phyloP scores from a whole-genome alignment of 2,888 invertebrate species.

The Cheilosia urbana region DNA sequence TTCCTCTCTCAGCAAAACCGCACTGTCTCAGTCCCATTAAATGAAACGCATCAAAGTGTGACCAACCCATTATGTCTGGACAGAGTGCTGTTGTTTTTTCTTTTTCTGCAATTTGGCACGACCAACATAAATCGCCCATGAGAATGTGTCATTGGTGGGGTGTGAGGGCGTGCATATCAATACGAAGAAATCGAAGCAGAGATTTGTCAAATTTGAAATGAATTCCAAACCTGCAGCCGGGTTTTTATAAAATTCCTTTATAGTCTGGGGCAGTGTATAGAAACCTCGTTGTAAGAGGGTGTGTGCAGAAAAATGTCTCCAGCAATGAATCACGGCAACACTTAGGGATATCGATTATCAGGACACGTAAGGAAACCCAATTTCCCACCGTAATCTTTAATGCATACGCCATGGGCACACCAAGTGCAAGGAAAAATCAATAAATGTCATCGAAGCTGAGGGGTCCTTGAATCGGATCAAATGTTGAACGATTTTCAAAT shows the following conservation, averaged over 20 bases:
- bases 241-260: background rate
- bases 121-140: conserved; percentile 6
- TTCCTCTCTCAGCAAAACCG: conserved; percentile 1
- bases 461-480: background rate
- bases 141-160: no score
- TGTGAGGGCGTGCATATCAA: background rate
- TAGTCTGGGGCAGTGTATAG: background rate
- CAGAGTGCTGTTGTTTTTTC: background rate
- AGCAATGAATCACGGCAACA: conserved; percentile 24
- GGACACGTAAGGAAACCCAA: background rate
- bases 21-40: background rate
- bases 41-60: conserved; percentile 13
- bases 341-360: conserved; percentile 38
- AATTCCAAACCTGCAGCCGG: background rate
- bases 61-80: conserved; percentile 4
- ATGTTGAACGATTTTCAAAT: background rate
- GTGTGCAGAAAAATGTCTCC: conserved; percentile 11
- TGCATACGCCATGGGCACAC: background rate
- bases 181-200: conserved; percentile 21
- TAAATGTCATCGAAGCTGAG: conserved; percentile 12
- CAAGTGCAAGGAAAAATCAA: conserved; percentile 28
- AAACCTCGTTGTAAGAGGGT: conserved; percentile 2
- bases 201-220: conserved; percentile 4
- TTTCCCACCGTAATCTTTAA: conserved; percentile 29
- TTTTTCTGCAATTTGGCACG: background rate